phyloP scores from a whole-genome alignment of 1,140 invertebrate genomes.

The Drosophila insularis region DNA sequence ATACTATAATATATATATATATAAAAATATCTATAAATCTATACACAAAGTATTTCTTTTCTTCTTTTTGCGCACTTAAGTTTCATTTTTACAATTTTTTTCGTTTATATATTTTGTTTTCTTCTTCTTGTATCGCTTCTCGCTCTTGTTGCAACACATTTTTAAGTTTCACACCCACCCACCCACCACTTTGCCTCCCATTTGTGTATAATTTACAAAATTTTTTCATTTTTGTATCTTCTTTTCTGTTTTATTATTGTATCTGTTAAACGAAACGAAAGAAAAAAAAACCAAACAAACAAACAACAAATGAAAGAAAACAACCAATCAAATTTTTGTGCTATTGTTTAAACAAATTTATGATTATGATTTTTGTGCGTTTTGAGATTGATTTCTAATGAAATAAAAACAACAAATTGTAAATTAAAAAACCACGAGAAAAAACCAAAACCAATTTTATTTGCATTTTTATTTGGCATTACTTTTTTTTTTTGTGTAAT shows the following conservation, averaged over 20 bases:
- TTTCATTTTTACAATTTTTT: not conserved
- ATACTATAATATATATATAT: constrained; percentile 54
- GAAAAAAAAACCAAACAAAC: not conserved
- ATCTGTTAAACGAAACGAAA: constrained; percentile 27
- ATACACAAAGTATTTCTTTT: constrained; percentile 43
- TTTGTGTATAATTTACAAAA: constrained; percentile 37
- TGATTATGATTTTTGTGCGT: constrained; percentile 72
- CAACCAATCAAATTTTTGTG: constrained; percentile 54
- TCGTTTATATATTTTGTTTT: constrained; percentile 30
- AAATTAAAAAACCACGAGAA: constrained; percentile 48
- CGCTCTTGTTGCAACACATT: constrained; percentile 23
- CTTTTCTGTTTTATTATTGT: constrained; percentile 37
- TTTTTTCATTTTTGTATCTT: constrained; percentile 42
- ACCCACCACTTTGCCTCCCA: constrained; percentile 7
- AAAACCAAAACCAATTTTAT: constrained; percentile 28
- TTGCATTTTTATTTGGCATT: constrained; percentile 57
- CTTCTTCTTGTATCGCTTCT: constrained; percentile 31
- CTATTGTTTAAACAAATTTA: constrained; percentile 57
- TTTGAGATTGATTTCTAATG: constrained; percentile 73
- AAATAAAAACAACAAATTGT: constrained; percentile 62
- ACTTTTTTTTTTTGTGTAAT: not conserved
- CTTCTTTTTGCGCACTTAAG: constrained; percentile 38
- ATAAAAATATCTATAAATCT: constrained; percentile 9
- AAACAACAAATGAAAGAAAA: constrained; percentile 16
- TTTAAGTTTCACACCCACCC: not conserved